Percentiles rank a stretch among this genome's conserved stretches.
These are phyloP conservation scores for Odontamblyopus lacepedii DNA, from an alignment of 2,797 vertebrate species.

Conservation along the genomic window DNA sequence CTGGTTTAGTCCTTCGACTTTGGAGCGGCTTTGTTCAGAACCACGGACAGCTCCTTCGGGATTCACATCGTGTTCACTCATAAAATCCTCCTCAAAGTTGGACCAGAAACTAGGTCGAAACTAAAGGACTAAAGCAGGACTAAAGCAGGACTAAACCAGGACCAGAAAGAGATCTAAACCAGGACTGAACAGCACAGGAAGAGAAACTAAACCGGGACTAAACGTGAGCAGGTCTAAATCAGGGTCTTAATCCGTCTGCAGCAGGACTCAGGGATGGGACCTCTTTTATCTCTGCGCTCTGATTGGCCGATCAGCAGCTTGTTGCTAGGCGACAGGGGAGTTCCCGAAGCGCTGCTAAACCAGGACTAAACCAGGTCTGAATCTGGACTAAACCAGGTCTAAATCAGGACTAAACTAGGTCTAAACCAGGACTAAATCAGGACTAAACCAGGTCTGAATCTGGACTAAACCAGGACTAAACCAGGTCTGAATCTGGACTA, in stretches of 20 bases:
- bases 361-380: not conserved
- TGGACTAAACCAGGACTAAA: not conserved
- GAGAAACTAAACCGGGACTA: not conserved
- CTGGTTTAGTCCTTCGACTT: too few relatives aligned
- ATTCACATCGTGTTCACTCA: too few relatives aligned
- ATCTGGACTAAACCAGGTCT: not conserved
- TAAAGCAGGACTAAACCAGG: not conserved
- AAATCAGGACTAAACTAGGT: not conserved
- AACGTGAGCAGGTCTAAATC: not conserved
- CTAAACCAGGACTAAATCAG: not conserved
- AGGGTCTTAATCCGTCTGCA: not conserved
- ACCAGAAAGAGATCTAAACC: not conserved
- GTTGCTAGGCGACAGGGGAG: slow-evolving; percentile 2
- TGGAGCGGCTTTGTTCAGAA: too few relatives aligned
- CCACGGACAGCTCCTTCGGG: too few relatives aligned
- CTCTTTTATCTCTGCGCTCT: not conserved
- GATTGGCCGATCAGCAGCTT: not conserved
- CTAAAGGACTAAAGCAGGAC: not conserved
- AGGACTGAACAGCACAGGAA: not conserved
- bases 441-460: not conserved
- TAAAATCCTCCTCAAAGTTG: too few relatives aligned
- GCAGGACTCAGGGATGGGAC: not conserved
- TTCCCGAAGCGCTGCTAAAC: not conserved
- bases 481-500: not conserved
- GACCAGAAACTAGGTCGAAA: not conserved